Evolutionary conservation across 2,113 vertebrate genomes (phyloP), one percentile per base, ranked within the genome.

Genomic region (Anguilla japonica): DNA sequence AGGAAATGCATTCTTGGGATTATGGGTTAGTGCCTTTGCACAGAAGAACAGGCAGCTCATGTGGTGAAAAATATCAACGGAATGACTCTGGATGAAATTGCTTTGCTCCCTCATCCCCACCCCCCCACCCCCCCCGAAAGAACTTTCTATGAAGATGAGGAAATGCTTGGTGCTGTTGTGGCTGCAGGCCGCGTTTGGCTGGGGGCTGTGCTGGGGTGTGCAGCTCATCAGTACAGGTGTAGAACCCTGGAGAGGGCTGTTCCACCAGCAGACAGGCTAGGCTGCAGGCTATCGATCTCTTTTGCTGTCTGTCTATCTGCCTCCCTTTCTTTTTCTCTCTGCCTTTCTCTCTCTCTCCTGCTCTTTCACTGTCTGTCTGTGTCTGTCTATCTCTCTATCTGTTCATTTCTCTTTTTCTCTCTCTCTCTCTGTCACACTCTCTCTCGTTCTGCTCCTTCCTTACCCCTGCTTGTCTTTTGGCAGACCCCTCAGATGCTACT

Each of bases 401-500:
- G 1, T 53, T 11, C 13, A 1, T 53, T 14, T 53, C 50, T 53
- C 50, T 53, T 11, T 53, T 14, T 53, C 50, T 53, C 50, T 14
- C 50, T 9, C 5, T 14, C 43, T 41, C 71, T 86, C 41, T 1
- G 20, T 8, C 3, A 85, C 80, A 81, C 26, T 11, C 15, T 43
- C 79, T 81, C 41, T 40, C 83, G 40, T 50, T 1, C 81, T 67
- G 18, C 41, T 40, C 83, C 34, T 50, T 1, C 81, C 41, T 88
- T 67, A 50, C 14, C 83, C 85, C 20, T 86, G 84, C 41, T 82
- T 83, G 3, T 89, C 63, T 60, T 91, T 46, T 85, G 56, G n/a
- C 84, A 41, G 80, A 46, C 87, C 89, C 11, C 83, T 85, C 26
- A 87, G 41, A 80, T 91, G 87, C 86, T 79, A 1, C 2, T 41